Percentiles rank a stretch among this genome's conserved stretches.
These are phyloP conservation scores for Linepithema humile DNA, from an alignment of 1,140 invertebrate species.

Conservation along the genomic window DNA sequence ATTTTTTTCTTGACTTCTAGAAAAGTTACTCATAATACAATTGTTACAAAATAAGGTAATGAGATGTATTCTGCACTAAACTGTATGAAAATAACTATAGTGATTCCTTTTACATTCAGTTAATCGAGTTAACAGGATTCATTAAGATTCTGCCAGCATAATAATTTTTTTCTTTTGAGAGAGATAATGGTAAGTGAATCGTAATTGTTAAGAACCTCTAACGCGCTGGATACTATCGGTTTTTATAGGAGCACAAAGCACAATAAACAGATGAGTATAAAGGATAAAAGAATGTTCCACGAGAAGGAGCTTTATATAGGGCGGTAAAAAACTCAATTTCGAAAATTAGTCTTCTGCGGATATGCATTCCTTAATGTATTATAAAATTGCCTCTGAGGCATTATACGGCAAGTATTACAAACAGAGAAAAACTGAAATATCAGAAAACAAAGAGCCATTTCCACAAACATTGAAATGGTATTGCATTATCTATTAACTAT, in stretches of 20 bases:
- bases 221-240: not conserved
- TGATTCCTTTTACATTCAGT: not conserved
- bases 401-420: conserved; percentile 1
- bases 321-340: conserved; percentile 39
- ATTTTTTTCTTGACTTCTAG: not conserved
- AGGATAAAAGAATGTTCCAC: conserved; percentile 15
- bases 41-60: not conserved
- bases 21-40: not conserved
- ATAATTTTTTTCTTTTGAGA: not conserved
- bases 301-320: not conserved
- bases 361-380: conserved; percentile 18
- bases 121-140: not conserved
- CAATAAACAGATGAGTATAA: conserved; percentile 9
- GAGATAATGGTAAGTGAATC: conserved; percentile 3
- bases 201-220: conserved; percentile 22
- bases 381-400: conserved; percentile 23
- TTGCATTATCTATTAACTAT: not conserved
- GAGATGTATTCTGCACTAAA: not conserved
- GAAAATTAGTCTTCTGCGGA: conserved; percentile 28
- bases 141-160: not conserved
- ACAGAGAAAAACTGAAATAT: not conserved
- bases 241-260: conserved; percentile 15
- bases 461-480: not conserved
- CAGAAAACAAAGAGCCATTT: not conserved
- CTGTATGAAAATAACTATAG: not conserved